Base-by-base conservation (phyloP, 1,140 invertebrate species). In the Anoplophora glabripennis region DNA sequence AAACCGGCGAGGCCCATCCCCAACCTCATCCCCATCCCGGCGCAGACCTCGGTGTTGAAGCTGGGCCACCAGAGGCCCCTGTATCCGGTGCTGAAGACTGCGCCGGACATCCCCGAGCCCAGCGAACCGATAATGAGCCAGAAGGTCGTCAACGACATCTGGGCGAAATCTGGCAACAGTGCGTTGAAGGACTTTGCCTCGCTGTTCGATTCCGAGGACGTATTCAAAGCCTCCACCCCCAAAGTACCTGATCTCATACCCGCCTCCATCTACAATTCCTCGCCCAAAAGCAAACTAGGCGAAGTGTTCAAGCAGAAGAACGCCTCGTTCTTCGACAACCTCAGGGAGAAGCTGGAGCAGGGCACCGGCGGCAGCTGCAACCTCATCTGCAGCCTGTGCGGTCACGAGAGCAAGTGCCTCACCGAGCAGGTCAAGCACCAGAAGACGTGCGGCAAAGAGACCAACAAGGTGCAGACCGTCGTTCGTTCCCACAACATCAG, bases 331-430 rank as follows among this genome's bases (percentile, higher is more conserved):
- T 91, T 92, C 70, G 89, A 93, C 68, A 86, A 86, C 71, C 77
- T 92, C 11, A 90, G 90, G 75, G 86, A 89, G 72, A 85, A 86
- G 75, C 72, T 91, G 34, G 78, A 80, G 75, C 75, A 84, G 60
- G 67, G 79, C 72, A 71, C 78, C 57, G 66, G 79, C 69, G 65
- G 62, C 7, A 80, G 79, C 37, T 82, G 64, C 9, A 81, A 81
- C 37, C 75, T 89, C n/a, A 80, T 80, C 8, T 92, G 89, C 69
- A 83, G 84, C 65, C 81, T 82, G 53, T 92, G 89, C 69, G 85
- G 87, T 2, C 87, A 91, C 71, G 81, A 88, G 73, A 89, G 89
- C 55, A 93, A 92, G 73, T 92, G 88, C 76, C 78, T 90, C n/a
- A 90, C 89, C 9, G 91, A 93, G 75, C 81, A 87, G 59, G 83